Evolutionary conservation across 2,888 invertebrate genomes (phyloP).

Genomic region (Eupithecia tripunctaria): DNA sequence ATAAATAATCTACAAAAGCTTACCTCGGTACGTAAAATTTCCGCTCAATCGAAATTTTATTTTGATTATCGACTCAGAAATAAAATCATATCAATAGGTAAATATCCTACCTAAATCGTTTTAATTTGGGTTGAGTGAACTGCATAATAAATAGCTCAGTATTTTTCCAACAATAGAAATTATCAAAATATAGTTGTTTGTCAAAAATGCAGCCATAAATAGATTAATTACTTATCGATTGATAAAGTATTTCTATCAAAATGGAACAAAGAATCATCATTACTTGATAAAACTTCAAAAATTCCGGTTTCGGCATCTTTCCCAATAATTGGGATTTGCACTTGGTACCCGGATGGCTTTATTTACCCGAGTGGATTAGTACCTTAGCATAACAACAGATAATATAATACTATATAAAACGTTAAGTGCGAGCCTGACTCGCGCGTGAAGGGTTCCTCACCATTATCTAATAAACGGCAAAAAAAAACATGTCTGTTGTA

Average conservation of each 20-base stretch:
- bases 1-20: background rate
- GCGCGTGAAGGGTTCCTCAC: too few species aligned
- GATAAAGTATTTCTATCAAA: constrained; percentile 1
- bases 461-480: too few species aligned
- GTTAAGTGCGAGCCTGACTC: too few species aligned
- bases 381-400: too few species aligned
- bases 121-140: background rate
- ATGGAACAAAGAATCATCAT: constrained; percentile 11
- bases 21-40: background rate
- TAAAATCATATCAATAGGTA: background rate
- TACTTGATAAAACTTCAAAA: background rate
- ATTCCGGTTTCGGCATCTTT: background rate
- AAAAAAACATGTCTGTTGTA: too few species aligned
- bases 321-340: background rate
- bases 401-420: too few species aligned
- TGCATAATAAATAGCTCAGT: constrained; percentile 5
- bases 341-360: background rate
- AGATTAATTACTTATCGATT: constrained; percentile 5
- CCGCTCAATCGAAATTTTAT: background rate
- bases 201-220: constrained; percentile 14
- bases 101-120: background rate
- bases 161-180: background rate
- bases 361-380: too few species aligned
- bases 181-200: background rate
- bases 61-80: background rate